These are phyloP conservation scores for Campoletis sonorensis DNA, from an alignment of 1,140 invertebrate genomes.

Conservation along the genomic window DNA sequence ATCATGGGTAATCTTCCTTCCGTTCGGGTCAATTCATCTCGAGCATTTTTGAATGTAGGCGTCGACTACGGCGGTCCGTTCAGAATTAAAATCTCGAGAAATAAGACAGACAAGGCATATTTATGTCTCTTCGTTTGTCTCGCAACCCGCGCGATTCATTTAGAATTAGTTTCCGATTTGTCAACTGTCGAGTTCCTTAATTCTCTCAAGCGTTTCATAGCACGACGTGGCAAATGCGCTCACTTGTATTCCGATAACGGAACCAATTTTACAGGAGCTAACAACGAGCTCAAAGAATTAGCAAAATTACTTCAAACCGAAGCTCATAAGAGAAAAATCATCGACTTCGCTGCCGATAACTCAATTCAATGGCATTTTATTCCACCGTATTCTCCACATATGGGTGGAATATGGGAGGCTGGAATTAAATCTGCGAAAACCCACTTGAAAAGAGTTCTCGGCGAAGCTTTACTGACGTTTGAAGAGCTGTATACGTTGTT, in stretches of 20 bases:
- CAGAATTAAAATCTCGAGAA: constrained; percentile 55
- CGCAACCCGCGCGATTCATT: constrained; percentile 46
- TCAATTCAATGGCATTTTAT: constrained; percentile 40
- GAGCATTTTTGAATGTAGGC: too few species aligned
- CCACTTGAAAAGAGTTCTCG: too few species aligned
- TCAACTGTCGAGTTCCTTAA: constrained; percentile 41
- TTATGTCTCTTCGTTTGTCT: constrained; percentile 61
- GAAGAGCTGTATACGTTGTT: constrained; percentile 57
- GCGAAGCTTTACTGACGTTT: constrained; percentile 49
- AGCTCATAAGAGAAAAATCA: constrained; percentile 30
- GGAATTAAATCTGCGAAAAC: constrained; percentile 55
- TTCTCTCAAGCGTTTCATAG: constrained; percentile 45
- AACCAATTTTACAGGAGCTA: constrained; percentile 48
- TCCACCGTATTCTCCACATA: constrained; percentile 55
- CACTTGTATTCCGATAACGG: constrained; percentile 45
- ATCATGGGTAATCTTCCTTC: too few species aligned
- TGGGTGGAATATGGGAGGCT: constrained; percentile 68
- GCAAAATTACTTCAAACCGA: constrained; percentile 24
- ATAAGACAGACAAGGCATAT: constrained; percentile 57
- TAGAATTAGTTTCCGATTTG: constrained; percentile 41
- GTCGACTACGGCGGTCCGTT: too few species aligned
- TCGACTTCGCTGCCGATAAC: neutral
- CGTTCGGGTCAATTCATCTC: too few species aligned
- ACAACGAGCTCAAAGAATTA: constrained; percentile 32
- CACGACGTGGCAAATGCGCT: constrained; percentile 37